phyloP scores from a whole-genome alignment of 1,140 invertebrate species.

The Cyphomyrmex costatus region DNA sequence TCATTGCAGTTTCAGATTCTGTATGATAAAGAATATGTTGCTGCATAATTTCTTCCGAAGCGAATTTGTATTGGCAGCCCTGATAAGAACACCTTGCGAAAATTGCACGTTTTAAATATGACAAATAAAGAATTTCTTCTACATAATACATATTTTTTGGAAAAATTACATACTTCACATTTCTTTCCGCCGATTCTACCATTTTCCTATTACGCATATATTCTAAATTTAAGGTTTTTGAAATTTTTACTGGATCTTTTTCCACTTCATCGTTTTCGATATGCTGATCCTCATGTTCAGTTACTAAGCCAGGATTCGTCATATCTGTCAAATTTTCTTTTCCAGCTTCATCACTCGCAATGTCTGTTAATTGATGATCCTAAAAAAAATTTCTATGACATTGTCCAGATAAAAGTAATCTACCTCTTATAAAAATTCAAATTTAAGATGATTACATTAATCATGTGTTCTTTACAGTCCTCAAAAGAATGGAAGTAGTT shows the following conservation, averaged over 20 bases:
- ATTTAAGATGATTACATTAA: slow-evolving; percentile 80
- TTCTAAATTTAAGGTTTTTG: slow-evolving; percentile 70
- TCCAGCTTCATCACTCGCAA: slow-evolving; percentile 66
- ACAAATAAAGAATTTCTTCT: slow-evolving; percentile 3
- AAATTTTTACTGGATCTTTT: slow-evolving; percentile 71
- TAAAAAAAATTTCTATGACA: slow-evolving; percentile 60
- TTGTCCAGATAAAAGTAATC: not conserved
- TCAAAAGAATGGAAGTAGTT: slow-evolving; percentile 86
- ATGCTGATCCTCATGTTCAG: slow-evolving; percentile 47
- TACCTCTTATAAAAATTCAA: slow-evolving; percentile 15
- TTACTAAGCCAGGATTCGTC: slow-evolving; percentile 54
- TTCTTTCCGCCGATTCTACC: slow-evolving; percentile 79
- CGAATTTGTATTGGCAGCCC: slow-evolving; percentile 87
- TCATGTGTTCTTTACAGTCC: slow-evolving; percentile 86
- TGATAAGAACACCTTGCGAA: slow-evolving; percentile 85
- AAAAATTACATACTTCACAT: slow-evolving; percentile 75
- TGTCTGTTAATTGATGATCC: slow-evolving; percentile 81
- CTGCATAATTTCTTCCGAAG: slow-evolving; percentile 83
- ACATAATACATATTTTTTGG: slow-evolving; percentile 28
- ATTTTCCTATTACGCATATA: slow-evolving; percentile 75
- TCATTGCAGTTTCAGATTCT: slow-evolving; percentile 78
- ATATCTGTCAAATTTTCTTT: slow-evolving; percentile 67
- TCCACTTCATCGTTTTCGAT: slow-evolving; percentile 66
- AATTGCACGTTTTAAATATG: slow-evolving; percentile 44
- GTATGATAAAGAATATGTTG: slow-evolving; percentile 87